Percentiles rank a stretch among this genome's conserved stretches.
These are phyloP conservation scores for Clarias pachynema DNA, from an alignment of 2,797 vertebrate species.

Conservation along the genomic window DNA sequence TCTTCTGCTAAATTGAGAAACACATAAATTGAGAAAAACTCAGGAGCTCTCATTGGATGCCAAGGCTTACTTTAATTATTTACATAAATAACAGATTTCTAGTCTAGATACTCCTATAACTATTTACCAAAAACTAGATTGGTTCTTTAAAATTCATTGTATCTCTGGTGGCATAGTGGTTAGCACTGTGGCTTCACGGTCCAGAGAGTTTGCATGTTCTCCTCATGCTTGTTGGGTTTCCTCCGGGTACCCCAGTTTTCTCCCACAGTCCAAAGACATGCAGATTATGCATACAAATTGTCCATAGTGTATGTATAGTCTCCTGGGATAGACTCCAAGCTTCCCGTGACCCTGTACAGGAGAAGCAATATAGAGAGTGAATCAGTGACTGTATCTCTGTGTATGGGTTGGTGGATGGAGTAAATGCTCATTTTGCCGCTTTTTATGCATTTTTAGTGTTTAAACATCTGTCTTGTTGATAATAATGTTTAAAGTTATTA, in stretches of 20 bases:
- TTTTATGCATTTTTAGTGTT: conserved; percentile 4
- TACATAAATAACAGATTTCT: neutral
- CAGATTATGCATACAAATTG: too few relatives aligned
- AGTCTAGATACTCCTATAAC: neutral
- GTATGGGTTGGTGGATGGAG: too few relatives aligned
- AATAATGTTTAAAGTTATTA: neutral
- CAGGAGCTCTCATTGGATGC: neutral
- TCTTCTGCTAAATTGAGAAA: neutral
- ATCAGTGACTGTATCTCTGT: neutral
- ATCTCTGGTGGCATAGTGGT: neutral
- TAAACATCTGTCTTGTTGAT: neutral
- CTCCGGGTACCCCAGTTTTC: too few relatives aligned
- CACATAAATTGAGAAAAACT: neutral
- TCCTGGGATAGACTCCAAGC: too few relatives aligned
- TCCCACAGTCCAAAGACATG: too few relatives aligned
- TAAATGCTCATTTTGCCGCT: neutral
- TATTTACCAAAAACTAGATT: neutral
- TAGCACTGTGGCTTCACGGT: too few relatives aligned
- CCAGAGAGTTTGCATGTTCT: too few relatives aligned
- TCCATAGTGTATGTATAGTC: too few relatives aligned
- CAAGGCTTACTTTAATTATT: neutral
- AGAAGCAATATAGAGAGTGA: too few relatives aligned
- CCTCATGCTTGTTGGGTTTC: too few relatives aligned
- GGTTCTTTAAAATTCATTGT: too few relatives aligned
- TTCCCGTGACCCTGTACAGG: too few relatives aligned